These are phyloP conservation scores for Dicyrtoma fusca DNA, from an alignment of 2,888 invertebrate species.

Conservation along the genomic window DNA sequence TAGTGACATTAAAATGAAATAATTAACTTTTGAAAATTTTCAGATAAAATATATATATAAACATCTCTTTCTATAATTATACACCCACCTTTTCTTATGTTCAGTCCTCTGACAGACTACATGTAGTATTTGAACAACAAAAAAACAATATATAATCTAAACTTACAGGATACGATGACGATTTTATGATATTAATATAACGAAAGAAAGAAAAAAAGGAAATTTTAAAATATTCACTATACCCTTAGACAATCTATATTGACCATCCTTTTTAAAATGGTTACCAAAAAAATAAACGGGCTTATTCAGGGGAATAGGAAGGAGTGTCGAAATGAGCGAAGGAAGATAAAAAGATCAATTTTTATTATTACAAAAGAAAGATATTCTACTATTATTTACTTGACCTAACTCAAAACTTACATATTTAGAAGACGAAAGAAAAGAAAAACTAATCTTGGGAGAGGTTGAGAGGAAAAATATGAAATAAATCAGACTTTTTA, in stretches of 20 bases:
- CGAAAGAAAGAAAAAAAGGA: slow-evolving; percentile 1
- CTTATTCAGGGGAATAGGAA: slow-evolving; percentile 15
- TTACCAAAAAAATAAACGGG: slow-evolving; percentile 35
- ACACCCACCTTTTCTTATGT: too few species aligned
- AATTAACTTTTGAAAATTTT: too few species aligned
- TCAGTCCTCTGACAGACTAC: background rate
- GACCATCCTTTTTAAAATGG: slow-evolving; percentile 30
- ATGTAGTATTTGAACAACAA: background rate
- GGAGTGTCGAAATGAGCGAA: background rate
- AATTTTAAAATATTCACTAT: slow-evolving; percentile 5
- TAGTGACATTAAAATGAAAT: too few species aligned
- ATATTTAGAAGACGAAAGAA: background rate
- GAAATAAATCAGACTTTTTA: too few species aligned
- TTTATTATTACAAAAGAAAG: background rate
- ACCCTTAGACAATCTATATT: slow-evolving; percentile 36
- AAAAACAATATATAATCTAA: background rate
- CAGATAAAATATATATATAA: too few species aligned
- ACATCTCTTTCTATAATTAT: too few species aligned
- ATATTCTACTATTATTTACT: background rate
- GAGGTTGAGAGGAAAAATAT: too few species aligned
- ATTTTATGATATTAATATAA: background rate
- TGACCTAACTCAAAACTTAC: background rate
- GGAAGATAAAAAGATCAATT: background rate
- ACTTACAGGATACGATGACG: background rate
- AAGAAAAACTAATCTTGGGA: too few species aligned